phyloP scores from a whole-genome alignment of 2,797 vertebrate genomes.

The Gallinago nigripennis region DNA sequence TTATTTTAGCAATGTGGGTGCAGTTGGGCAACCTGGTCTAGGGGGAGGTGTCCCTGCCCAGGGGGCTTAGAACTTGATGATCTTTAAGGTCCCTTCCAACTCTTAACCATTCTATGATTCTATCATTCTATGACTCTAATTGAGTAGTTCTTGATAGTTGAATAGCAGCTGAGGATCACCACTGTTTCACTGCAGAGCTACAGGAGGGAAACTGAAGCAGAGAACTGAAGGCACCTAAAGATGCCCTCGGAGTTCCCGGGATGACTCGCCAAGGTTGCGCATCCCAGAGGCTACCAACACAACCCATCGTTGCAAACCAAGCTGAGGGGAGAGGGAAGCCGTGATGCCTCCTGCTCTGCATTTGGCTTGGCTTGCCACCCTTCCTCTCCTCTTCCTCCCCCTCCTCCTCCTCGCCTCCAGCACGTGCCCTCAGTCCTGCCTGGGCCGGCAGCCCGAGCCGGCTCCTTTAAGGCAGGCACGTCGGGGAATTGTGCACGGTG shows the following conservation, averaged over 20 bases:
- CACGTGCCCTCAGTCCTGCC: not conserved
- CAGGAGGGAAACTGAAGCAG: not conserved
- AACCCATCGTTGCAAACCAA: not conserved
- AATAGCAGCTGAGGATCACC: not conserved
- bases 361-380: not conserved
- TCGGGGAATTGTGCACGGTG: not conserved
- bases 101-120: too few relatives aligned
- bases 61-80: too few relatives aligned
- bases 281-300: not conserved
- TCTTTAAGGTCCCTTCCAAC: too few relatives aligned
- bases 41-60: too few relatives aligned
- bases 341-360: not conserved
- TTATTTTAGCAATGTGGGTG: not conserved
- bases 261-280: rapidly evolving
- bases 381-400: not conserved
- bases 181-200: not conserved
- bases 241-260: not conserved
- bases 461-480: constrained; percentile 68
- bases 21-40: not conserved
- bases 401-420: not conserved
- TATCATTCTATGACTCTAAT: not conserved
- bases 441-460: not conserved
- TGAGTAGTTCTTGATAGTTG: not conserved
- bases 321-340: not conserved
- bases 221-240: not conserved